A percentile compares a stretch with the other conserved stretches of the same genome.
These are phyloP conservation scores for Galerucella nymphaeae DNA, from an alignment of 2,888 invertebrate species.

Conservation along the genomic window DNA sequence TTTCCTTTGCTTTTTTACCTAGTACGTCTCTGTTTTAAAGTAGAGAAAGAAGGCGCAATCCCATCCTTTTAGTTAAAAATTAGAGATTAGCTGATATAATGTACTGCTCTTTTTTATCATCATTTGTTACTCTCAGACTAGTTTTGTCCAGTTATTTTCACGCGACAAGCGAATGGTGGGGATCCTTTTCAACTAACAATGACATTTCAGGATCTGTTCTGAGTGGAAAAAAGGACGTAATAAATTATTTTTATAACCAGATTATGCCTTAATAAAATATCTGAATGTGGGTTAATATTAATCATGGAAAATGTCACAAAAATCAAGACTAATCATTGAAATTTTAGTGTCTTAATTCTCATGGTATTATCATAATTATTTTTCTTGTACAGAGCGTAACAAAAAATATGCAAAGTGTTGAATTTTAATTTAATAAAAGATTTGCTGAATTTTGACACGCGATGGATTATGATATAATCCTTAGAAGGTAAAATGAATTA, in stretches of 20 bases:
- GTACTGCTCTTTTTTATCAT: slow-evolving; percentile 8
- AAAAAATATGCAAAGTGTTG: no score
- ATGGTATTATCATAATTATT: neutral
- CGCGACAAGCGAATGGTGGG: neutral
- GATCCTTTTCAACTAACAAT: neutral
- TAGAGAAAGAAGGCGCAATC: neutral
- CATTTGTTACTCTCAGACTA: slow-evolving; percentile 10
- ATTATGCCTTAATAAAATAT: neutral
- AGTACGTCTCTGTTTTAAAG: neutral
- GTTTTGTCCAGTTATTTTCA: neutral
- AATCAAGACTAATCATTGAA: neutral
- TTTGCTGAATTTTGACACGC: neutral
- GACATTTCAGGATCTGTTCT: neutral
- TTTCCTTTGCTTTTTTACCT: no score
- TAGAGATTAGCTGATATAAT: slow-evolving; percentile 2
- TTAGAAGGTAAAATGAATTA: neutral
- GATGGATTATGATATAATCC: slow-evolving; percentile 7
- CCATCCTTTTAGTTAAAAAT: slow-evolving; percentile 1
- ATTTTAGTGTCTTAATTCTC: neutral
- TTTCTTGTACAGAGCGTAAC: neutral
- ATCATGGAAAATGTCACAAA: neutral
- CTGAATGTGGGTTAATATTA: neutral
- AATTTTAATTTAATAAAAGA: neutral
- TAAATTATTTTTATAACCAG: slow-evolving; percentile 3
- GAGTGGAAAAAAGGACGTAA: neutral